These are phyloP conservation scores for Pangasius larnaudii DNA, from an alignment of 2,797 vertebrate species.

Conservation along the genomic window DNA sequence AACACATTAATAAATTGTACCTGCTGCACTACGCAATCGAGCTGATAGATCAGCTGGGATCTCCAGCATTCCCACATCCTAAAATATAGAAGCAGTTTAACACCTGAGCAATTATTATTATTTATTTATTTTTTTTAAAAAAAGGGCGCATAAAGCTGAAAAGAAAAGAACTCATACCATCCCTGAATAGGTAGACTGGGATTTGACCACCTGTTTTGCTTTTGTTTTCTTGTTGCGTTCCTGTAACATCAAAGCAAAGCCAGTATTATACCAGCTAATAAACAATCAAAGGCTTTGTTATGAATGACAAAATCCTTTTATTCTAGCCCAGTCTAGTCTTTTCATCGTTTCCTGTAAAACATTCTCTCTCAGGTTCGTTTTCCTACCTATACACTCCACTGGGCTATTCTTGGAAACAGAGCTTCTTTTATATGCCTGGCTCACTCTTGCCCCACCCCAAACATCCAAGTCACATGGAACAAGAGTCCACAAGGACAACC, in stretches of 20 bases:
- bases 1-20: constrained; percentile 67
- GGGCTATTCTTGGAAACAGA: constrained; percentile 71
- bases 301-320: constrained; percentile 17
- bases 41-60: constrained; percentile 90
- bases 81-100: constrained; percentile 6
- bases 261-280: constrained; percentile 21
- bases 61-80: constrained; percentile 90
- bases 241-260: constrained; percentile 61
- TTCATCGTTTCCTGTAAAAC: background rate
- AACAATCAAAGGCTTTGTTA: constrained; percentile 12
- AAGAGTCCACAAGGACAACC: constrained; percentile 61
- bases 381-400: constrained; percentile 32
- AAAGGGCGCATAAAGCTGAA: background rate
- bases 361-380: background rate
- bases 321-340: background rate
- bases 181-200: constrained; percentile 54
- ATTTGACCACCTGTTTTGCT: constrained; percentile 59
- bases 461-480: constrained; percentile 51
- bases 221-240: constrained; percentile 66
- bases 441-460: constrained; percentile 64
- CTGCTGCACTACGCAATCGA: constrained; percentile 77
- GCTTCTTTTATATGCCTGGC: constrained; percentile 68
- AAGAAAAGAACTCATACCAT: constrained; percentile 72
- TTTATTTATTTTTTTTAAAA: too few relatives aligned
- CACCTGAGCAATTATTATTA: background rate